Evolutionary conservation across 2,888 invertebrate species (phyloP).

Genomic region (Rotaria magnacalcarata): DNA sequence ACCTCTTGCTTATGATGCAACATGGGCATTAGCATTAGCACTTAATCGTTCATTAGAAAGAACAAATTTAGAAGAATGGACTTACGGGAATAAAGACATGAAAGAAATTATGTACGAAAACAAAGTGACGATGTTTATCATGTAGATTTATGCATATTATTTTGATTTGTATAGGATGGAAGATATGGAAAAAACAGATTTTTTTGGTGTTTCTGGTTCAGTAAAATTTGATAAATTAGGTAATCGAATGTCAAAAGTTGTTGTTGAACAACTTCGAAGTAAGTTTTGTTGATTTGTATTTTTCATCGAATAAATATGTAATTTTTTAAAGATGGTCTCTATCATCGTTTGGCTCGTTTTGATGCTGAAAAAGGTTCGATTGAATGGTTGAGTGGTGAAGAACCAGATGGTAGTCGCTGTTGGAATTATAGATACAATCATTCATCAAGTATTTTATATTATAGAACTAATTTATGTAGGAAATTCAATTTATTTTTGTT

Average conservation of each 20-base stretch:
- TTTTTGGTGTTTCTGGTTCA: constrained; percentile 64
- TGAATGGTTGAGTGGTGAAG: constrained; percentile 28
- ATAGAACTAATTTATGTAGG: background rate
- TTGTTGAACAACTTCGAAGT: constrained; percentile 76
- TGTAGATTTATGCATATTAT: too few species aligned
- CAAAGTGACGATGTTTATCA: background rate
- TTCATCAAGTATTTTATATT: background rate
- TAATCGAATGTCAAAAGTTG: constrained; percentile 93
- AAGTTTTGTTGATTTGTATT: background rate
- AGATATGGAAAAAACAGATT: constrained; percentile 44
- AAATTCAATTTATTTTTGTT: background rate
- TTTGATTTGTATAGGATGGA: background rate
- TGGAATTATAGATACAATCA: constrained; percentile 21
- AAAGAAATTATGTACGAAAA: constrained; percentile 9
- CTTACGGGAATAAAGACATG: constrained; percentile 1
- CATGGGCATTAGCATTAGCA: constrained; percentile 95
- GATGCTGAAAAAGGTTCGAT: constrained; percentile 8
- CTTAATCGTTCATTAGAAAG: constrained; percentile 76
- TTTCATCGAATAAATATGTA: background rate
- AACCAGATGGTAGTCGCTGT: constrained; percentile 17
- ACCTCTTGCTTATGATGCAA: constrained; percentile 94
- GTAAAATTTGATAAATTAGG: constrained; percentile 93
- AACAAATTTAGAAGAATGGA: constrained; percentile 24
- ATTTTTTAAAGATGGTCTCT: background rate
- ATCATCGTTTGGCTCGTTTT: constrained; percentile 24